A percentile compares a stretch with the other conserved stretches of the same genome.
phyloP scores from a whole-genome alignment of 2,888 invertebrate genomes.

The Schizotus pectinicornis region DNA sequence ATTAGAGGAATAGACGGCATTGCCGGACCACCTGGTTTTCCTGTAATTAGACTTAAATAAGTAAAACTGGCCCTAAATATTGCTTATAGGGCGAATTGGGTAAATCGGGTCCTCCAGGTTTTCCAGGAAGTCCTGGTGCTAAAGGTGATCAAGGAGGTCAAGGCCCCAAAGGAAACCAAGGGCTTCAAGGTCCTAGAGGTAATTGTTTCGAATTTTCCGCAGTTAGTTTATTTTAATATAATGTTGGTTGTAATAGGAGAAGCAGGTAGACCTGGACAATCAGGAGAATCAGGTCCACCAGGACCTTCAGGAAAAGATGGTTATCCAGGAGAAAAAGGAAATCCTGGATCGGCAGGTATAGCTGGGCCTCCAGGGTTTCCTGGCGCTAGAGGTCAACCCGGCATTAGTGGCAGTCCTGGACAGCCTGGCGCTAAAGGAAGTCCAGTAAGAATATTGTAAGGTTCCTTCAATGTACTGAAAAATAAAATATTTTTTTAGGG shows the following conservation, averaged over 20 bases:
- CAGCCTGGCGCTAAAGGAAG: constrained; percentile 77
- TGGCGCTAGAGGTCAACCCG: constrained; percentile 79
- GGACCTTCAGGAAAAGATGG: constrained; percentile 84
- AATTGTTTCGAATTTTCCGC: constrained; percentile 15
- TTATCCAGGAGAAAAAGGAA: constrained; percentile 80
- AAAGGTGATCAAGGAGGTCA: constrained; percentile 79
- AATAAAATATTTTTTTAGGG: too few relatives aligned
- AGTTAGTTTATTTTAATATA: neutral
- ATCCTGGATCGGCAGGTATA: constrained; percentile 73
- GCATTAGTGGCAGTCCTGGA: constrained; percentile 75
- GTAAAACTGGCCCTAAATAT: constrained; percentile 9
- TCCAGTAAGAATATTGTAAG: constrained; percentile 48
- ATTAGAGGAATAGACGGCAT: constrained; percentile 81
- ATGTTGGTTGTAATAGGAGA: constrained; percentile 63
- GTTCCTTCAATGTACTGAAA: too few relatives aligned
- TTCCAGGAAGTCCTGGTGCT: constrained; percentile 79
- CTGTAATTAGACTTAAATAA: constrained; percentile 58
- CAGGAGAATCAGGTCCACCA: constrained; percentile 77
- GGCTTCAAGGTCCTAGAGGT: constrained; percentile 80
- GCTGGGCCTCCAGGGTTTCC: constrained; percentile 83
- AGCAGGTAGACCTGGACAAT: constrained; percentile 77
- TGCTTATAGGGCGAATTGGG: constrained; percentile 73
- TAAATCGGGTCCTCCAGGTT: constrained; percentile 84
- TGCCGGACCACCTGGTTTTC: constrained; percentile 76
- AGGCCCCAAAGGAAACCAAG: constrained; percentile 83